A percentile compares a stretch with the other conserved stretches of the same genome.
These are phyloP conservation scores for Malthinus flaveolus DNA, from an alignment of 2,888 invertebrate genomes.

Conservation along the genomic window DNA sequence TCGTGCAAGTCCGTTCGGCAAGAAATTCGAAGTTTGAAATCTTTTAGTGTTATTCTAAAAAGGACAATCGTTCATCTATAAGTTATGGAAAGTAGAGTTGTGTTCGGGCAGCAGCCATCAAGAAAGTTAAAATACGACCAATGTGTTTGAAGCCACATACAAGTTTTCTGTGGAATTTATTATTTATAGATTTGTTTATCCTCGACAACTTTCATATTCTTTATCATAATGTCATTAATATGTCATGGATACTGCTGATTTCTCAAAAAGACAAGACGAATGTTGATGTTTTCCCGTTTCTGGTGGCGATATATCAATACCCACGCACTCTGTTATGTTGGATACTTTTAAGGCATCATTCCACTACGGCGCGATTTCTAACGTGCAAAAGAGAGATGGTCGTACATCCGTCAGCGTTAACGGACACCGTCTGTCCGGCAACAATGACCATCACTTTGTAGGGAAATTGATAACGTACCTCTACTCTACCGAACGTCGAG, in stretches of 20 bases:
- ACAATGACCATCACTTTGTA: conserved; percentile 40
- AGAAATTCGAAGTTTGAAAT: conserved; percentile 11
- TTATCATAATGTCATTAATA: conserved; percentile 53
- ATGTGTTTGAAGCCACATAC: conserved; percentile 43
- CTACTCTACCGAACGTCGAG: no score
- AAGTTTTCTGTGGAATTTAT: conserved; percentile 46
- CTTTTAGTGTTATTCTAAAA: conserved; percentile 22
- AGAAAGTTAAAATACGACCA: conserved; percentile 49
- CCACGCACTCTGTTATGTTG: conserved; percentile 42
- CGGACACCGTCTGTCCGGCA: conserved; percentile 32
- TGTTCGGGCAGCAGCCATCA: conserved; percentile 49
- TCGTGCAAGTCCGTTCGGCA: background rate
- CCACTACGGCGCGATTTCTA: conserved; percentile 26
- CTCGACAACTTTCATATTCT: conserved; percentile 53
- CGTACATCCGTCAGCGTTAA: conserved; percentile 39
- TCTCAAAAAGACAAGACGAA: conserved; percentile 52
- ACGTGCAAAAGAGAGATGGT: conserved; percentile 39
- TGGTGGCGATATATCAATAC: conserved; percentile 51
- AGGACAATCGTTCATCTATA: conserved; percentile 31
- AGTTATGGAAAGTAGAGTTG: conserved; percentile 41
- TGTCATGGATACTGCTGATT: conserved; percentile 52
- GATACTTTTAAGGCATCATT: conserved; percentile 21
- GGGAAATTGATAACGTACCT: conserved; percentile 10
- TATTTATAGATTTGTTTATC: conserved; percentile 55
- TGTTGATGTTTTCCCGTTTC: conserved; percentile 52